These are phyloP conservation scores for Epirrita christyi DNA, from an alignment of 2,888 invertebrate species.

Conservation along the genomic window DNA sequence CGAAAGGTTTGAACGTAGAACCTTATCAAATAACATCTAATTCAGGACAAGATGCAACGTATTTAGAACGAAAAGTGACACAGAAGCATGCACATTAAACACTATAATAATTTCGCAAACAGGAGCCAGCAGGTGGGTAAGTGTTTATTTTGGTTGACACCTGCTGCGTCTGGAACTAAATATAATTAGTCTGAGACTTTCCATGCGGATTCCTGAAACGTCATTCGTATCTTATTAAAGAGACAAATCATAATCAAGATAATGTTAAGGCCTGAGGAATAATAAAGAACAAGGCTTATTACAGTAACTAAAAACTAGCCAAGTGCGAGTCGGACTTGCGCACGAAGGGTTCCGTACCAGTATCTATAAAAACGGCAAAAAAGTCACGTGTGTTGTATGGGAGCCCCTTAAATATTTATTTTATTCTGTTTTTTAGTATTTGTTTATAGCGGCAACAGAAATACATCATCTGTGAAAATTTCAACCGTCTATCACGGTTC, in stretches of 20 bases:
- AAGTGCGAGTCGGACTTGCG: too few relatives aligned
- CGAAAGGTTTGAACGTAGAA: too few relatives aligned
- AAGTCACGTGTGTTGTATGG: too few relatives aligned
- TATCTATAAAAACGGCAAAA: too few relatives aligned
- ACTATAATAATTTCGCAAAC: conserved; percentile 46
- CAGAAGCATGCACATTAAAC: conserved; percentile 40
- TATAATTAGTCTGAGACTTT: conserved; percentile 28
- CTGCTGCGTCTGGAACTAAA: conserved; percentile 52
- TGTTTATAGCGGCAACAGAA: too few relatives aligned
- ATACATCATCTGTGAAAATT: too few relatives aligned
- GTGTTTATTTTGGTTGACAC: conserved; percentile 55
- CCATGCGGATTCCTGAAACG: conserved; percentile 19
- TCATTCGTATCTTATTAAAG: conserved; percentile 1
- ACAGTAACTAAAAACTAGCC: conserved; percentile 7
- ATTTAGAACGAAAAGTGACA: conserved; percentile 46
- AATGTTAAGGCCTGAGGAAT: neutral
- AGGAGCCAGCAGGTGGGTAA: conserved; percentile 50
- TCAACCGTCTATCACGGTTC: too few relatives aligned
- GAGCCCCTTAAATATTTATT: too few relatives aligned
- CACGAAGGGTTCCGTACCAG: too few relatives aligned
- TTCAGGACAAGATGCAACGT: conserved; percentile 44
- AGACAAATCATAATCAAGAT: conserved; percentile 1
- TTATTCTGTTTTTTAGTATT: too few relatives aligned
- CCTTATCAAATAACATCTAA: conserved; percentile 43
- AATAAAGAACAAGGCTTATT: neutral